These are phyloP conservation scores for Melanotus villosus DNA, from an alignment of 2,888 invertebrate genomes.

Conservation along the genomic window DNA sequence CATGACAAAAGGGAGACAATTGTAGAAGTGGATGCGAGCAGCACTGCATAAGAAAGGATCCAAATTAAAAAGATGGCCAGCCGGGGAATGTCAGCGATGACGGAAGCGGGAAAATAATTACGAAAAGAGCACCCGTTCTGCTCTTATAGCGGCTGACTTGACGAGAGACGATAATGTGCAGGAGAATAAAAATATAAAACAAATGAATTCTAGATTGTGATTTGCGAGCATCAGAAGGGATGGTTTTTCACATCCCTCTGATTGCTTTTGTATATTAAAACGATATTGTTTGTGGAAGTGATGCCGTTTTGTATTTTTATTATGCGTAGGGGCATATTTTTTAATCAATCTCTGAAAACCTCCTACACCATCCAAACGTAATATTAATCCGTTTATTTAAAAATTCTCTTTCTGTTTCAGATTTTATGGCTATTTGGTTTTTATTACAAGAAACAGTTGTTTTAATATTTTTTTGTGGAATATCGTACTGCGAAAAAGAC, in stretches of 20 bases:
- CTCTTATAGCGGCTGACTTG: constrained; percentile 44
- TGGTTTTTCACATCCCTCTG: constrained; percentile 30
- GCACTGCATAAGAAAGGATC: constrained; percentile 58
- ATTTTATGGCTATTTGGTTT: constrained; percentile 62
- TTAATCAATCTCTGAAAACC: not conserved
- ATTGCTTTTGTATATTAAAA: constrained; percentile 33
- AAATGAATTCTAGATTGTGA: constrained; percentile 43
- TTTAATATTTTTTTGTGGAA: constrained; percentile 57
- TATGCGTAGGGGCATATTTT: constrained; percentile 9
- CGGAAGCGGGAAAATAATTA: constrained; percentile 50
- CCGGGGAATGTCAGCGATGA: constrained; percentile 49
- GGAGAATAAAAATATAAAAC: constrained; percentile 44
- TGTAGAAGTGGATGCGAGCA: constrained; percentile 45
- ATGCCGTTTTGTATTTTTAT: not conserved
- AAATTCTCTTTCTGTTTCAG: constrained; percentile 55
- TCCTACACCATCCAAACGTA: too few relatives aligned
- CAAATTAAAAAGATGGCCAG: constrained; percentile 64
- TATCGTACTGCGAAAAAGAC: constrained; percentile 56
- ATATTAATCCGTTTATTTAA: too few relatives aligned
- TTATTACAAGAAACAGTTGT: constrained; percentile 57
- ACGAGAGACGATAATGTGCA: constrained; percentile 45
- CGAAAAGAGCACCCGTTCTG: constrained; percentile 49
- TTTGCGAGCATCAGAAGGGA: constrained; percentile 33
- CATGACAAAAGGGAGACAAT: constrained; percentile 47
- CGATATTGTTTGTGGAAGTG: constrained; percentile 26